Evolutionary conservation across 2,888 invertebrate species (phyloP).

Genomic region (Caenorhabditis panamensis): DNA sequence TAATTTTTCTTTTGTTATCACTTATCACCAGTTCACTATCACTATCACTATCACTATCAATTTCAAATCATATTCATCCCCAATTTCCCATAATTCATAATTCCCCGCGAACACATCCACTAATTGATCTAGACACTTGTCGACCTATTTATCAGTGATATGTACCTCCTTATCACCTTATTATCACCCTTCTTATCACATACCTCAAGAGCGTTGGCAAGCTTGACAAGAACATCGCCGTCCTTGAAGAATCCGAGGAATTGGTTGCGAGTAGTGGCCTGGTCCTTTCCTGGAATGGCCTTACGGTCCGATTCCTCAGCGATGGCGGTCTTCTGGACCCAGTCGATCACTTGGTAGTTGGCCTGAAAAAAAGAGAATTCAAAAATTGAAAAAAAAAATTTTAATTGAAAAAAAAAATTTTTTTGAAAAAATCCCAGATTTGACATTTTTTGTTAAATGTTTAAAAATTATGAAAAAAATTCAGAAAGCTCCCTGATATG

Average conservation of each 20-base stretch:
- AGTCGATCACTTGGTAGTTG: conserved; percentile 76
- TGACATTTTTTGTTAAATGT: background rate
- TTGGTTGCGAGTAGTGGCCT: conserved; percentile 76
- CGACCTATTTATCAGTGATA: background rate
- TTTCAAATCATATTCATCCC: too few relatives aligned
- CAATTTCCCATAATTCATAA: too few relatives aligned
- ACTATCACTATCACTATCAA: background rate
- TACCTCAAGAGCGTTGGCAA: conserved; percentile 77
- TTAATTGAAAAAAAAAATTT: background rate
- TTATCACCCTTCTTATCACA: background rate
- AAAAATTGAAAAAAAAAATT: background rate
- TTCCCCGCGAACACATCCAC: too few relatives aligned
- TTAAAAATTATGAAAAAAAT: background rate
- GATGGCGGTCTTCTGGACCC: conserved; percentile 74
- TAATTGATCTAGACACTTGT: conserved; percentile 27
- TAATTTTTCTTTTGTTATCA: too few relatives aligned
- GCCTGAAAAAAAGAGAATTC: conserved; percentile 63
- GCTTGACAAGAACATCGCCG: conserved; percentile 74
- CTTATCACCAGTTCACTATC: background rate
- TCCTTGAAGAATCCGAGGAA: conserved; percentile 77
- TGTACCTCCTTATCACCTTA: background rate
- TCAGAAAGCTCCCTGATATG: too few relatives aligned
- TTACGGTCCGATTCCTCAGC: conserved; percentile 72
- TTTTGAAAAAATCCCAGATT: conserved; percentile 1
- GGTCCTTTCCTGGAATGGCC: conserved; percentile 77